These are phyloP conservation scores for Caenorhabditis zanzibari DNA, from an alignment of 2,888 invertebrate species.

Conservation along the genomic window DNA sequence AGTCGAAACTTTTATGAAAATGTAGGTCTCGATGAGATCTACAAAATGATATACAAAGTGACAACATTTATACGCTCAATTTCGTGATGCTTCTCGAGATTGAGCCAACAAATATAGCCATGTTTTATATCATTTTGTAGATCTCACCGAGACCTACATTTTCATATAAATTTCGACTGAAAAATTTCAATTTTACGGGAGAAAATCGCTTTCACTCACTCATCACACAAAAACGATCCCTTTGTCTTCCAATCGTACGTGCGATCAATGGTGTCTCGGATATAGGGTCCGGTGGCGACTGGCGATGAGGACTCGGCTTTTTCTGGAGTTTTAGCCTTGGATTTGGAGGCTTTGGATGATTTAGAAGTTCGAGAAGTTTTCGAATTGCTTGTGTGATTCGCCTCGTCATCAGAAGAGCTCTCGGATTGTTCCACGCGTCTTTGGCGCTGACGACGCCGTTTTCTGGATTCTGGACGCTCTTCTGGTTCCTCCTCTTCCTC, in stretches of 20 bases:
- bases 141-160: not conserved
- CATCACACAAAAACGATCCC: not conserved
- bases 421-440: not conserved
- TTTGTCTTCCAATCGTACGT: not conserved
- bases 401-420: not conserved
- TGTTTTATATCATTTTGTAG: no score
- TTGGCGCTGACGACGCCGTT: not conserved
- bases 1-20: no score
- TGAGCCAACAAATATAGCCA: no score
- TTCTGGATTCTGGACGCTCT: not conserved
- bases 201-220: not conserved
- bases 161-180: no score
- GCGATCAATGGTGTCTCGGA: not conserved
- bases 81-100: no score
- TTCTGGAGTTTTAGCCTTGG: not conserved
- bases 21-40: no score
- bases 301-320: not conserved
- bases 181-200: no score
- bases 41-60: no score
- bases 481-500: not conserved
- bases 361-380: slow-evolving; percentile 5
- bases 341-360: not conserved
- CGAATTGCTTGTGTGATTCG: slow-evolving; percentile 1
- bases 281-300: not conserved
- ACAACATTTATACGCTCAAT: no score